Evolutionary conservation across 2,797 vertebrate species (phyloP), one percentile per base, ranked within the genome.

Genomic region (Myotis myotis): DNA sequence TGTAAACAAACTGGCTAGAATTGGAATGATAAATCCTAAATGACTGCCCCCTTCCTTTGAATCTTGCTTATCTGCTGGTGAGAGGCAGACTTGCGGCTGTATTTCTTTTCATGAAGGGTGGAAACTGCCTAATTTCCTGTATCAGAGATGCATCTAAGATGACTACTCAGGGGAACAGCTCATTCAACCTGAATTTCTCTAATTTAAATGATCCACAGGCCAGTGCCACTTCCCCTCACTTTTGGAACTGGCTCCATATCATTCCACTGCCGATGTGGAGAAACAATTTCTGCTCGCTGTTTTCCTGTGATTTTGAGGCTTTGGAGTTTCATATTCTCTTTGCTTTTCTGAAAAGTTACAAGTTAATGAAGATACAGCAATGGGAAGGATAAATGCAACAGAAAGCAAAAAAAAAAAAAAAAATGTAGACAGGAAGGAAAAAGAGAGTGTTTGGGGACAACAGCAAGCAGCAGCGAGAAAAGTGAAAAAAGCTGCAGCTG

Each of bases 241-340:
- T 91, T 89, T 33, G 55, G 28, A 79, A 20, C 23, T 2, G 20
- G 10, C 30, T 75, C 11, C 15, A 5, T 60, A 3, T 28, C 12
- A 51, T 72, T 83, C 62, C 38, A 2, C 36, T 60, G 22, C 8
- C 30, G 49, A 81, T 20, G 51, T 22, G 49, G 44, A 57, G 30
- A 53, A 8, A 30, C 13, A 17, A 2, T 70, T 41, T 88, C 53
- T 91, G 53, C 20, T 28, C 83, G 55, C 68, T 85, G n/a, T 76
- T 87, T 92, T 51, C n/a, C 47, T 82, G 23, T 81, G 81, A 89
- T 33, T 89, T 89, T 60, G 70, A 87, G 93, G 90, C 17, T 25
- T 83, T 28, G 6, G 8, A 70, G 23, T 89, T 96, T 83, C 55
- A 17, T 64, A 49, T 64, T 85, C 15, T 64, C 86, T 87, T 95